Evolutionary conservation across 1,140 invertebrate species (phyloP), one percentile per base, ranked within the genome.

Genomic region (Aricia agestis): DNA sequence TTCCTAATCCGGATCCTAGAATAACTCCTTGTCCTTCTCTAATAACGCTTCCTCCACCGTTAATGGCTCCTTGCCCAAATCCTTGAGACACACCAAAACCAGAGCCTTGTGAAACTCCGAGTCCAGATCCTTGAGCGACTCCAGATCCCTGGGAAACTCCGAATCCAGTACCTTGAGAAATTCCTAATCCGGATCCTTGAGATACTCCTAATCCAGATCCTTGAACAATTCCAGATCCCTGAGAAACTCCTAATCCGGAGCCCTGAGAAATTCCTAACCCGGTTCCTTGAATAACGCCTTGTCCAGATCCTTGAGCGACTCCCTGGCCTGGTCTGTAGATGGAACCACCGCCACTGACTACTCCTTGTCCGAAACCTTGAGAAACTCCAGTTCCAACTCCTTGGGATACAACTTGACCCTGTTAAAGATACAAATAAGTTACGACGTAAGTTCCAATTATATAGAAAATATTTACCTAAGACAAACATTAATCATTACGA

Each of bases 1-100:
- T 72, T 18, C 71, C 74, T 72, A 76, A 73, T 6, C 77, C 76
- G 15, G 72, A 52, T 11, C 72, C 76, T 66, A 75, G 76, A 17
- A 58, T 58, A 9, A 75, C 68, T n/a, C 15, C 25, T 41, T 67
- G 41, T 15, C 74, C 78, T 59, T 72, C 67, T 31, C 32, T 69
- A 10, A 76, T 66, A 25, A 25, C 25, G 25, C 25, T 25, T 25
- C 25, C 25, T 25, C 25, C 25, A 3, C 25, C 25, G 3, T 25
- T 25, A 25, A 25, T 25, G 1, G 3, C 25, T 15, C 68, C 72
- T 17, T 70, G n/a, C n/a, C 78, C 78, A 42, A 66, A 66, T 13
- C 76, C 75, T 36, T 74, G 73, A 10, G 17, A 61, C 2, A 71
- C 58, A 19, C 58, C 58, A 3, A 18, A 18, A 19, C 58, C 58